Percentiles rank a stretch among this genome's conserved stretches.
phyloP scores from a whole-genome alignment of 2,113 vertebrate species.

The Rhodinocichla rosea region DNA sequence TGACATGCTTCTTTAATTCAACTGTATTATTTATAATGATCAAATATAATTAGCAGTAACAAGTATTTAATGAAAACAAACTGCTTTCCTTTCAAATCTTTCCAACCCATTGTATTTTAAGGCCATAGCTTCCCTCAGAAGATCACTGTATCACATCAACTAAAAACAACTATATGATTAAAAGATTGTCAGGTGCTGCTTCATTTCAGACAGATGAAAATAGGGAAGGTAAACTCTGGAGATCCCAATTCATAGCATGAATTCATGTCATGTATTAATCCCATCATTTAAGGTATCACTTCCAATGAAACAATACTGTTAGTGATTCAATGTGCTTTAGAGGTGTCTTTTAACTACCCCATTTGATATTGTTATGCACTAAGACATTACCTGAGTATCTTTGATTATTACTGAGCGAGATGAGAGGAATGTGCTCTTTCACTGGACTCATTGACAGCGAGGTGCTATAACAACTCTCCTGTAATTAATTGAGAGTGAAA shows the following conservation, averaged over 20 bases:
- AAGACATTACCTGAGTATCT: conserved; percentile 66
- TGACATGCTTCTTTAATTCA: conserved; percentile 70
- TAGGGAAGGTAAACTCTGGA: background rate
- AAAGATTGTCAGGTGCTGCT: background rate
- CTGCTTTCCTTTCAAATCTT: conserved; percentile 63
- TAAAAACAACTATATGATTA: conserved; percentile 16
- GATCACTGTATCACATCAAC: background rate
- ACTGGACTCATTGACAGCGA: conserved; percentile 75
- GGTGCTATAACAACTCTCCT: conserved; percentile 78
- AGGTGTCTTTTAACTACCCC: conserved; percentile 5
- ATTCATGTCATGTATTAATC: background rate
- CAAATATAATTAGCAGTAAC: conserved; percentile 72
- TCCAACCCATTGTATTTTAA: conserved; percentile 43
- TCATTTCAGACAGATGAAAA: background rate
- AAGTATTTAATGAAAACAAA: conserved; percentile 77
- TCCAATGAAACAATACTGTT: background rate
- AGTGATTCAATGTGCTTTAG: background rate
- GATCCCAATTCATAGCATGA: background rate
- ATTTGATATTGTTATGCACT: conserved; percentile 9
- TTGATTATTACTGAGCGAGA: conserved; percentile 82
- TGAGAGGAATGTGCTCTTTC: conserved; percentile 73
- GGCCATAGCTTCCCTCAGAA: conserved; percentile 32
- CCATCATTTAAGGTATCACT: background rate
- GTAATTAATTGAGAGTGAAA: conserved; percentile 91
- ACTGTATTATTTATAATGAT: conserved; percentile 70